Base-by-base conservation (phyloP, 2,113 vertebrate genomes). In the Micronycteris hirsuta region DNA sequence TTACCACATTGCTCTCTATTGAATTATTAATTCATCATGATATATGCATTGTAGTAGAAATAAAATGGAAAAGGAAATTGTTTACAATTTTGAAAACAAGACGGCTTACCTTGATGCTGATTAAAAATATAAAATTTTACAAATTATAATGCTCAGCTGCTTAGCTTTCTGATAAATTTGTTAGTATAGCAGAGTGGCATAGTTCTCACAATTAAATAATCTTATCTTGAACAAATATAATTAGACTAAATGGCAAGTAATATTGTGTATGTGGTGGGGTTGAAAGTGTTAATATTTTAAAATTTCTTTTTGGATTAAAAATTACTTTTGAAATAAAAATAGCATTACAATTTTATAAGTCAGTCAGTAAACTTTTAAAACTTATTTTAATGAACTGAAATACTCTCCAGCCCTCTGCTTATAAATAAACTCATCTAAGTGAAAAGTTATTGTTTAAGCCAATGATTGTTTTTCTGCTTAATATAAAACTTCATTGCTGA, bases 71-170 rank as follows among this genome's bases (percentile, higher is more conserved):
- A 13, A 78, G 36, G 89, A 65, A 83, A 73, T 93, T 92, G 33
- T 93, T 92, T 92, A 63, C 24, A 86, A 36, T 31, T 93, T 94
- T 95, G 2, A 97, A 94, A 58, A 65, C 17, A 82, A 90, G 58
- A 65, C 73, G 17, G 6, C 17, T 4, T 85, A 31, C 77, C 94
- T 96, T 19, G 28, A 31, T 92, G 15, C 24, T 65, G 20, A 80
- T 91, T 87, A 90, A 87, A 92, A 96, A 31, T 63, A 24, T 17
- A 89, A 14, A 56, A 89, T 80, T 89, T 91, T 82, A 58, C 5
- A 81, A 78, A 83, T 63, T 94, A 33, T 41, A 74, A 45, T 8
- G 54, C 11, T 94, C 3, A 36, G 7, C 15, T 86, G 28, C 6
- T 68, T 43, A 43, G 49, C 19, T 47, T 94, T 95, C 45, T 91